Evolutionary conservation across 1,140 invertebrate genomes (phyloP), one percentile per base, ranked within the genome.

Genomic region (Trichonephila clavata): DNA sequence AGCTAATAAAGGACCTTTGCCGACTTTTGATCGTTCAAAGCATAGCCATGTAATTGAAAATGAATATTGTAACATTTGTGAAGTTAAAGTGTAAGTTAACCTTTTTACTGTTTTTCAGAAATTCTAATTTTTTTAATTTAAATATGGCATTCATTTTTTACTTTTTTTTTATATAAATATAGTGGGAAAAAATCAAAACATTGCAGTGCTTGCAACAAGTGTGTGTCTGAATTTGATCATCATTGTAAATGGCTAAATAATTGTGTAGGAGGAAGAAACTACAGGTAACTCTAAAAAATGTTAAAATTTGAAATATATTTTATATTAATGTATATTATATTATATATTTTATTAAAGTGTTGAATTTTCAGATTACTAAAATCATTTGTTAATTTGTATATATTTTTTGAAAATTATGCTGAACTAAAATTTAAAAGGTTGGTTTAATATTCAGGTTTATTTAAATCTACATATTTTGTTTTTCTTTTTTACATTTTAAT

Each of bases 221-320:
- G 99, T 96, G 97, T 99, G 2, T 97, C 97, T 8, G 97, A 97
- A 61, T 99, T 99, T 96, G 99, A 99, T 94, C 97, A 97, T 95
- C 99, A 99, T 95, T 99, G 99, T 96, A 99, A 99, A 96, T 99
- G 99, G 99, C 96, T 99, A 50, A 99, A 99, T 96, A 99, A 99
- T 95, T 99, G 99, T 96, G 97, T 99, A 39, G 99, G 99, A 0
- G 97, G 97, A 14, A 96, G 98, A 93, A 99, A 99, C 95, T 99
- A 99, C 96, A 96, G 95, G 96, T 96, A 94, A 94, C 13, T 77
- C 18, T 68, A 7, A 50, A 50, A 50, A 10, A 0, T 50, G 50
- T 50, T 10, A 7, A 50, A 5, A 13, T 13, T 50, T 7, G 10
- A 50, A 50, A 10, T 50, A 13, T 50, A 50, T 50, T 50, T 50